Evolutionary conservation across 1,140 invertebrate genomes (phyloP).

Genomic region (Bombus soroeensis): DNA sequence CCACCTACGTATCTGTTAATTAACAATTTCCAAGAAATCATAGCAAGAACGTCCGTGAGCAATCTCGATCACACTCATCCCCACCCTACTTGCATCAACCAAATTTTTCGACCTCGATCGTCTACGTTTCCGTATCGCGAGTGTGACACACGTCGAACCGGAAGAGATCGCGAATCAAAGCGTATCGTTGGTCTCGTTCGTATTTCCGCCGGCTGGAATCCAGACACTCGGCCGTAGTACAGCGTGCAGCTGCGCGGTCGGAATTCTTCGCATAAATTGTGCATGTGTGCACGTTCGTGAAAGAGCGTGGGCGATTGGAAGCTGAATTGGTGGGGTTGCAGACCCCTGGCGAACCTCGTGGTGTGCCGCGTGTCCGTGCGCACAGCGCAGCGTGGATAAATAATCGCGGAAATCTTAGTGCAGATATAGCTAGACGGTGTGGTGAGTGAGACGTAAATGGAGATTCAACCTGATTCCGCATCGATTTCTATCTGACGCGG

Average conservation of each 20-base stretch:
- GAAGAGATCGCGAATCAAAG: neutral
- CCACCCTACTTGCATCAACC: too few relatives aligned
- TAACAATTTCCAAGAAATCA: too few relatives aligned
- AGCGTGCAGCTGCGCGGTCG: conserved; percentile 41
- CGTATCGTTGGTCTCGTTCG: conserved; percentile 11
- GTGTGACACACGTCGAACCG: neutral
- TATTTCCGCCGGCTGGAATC: conserved; percentile 47
- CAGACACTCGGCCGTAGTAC: conserved; percentile 32
- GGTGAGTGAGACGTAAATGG: conserved; percentile 53
- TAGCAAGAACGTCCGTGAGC: too few relatives aligned
- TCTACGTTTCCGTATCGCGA: neutral
- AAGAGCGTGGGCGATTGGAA: conserved; percentile 43
- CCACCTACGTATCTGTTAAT: too few relatives aligned
- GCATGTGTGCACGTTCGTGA: conserved; percentile 37
- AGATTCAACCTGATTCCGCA: conserved; percentile 45
- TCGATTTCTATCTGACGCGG: conserved; percentile 46
- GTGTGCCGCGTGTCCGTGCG: conserved; percentile 8
- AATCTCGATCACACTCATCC: too few relatives aligned
- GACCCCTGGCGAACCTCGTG: conserved; percentile 30
- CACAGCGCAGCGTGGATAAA: conserved; percentile 22
- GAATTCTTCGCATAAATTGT: conserved; percentile 53
- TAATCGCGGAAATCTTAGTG: conserved; percentile 45
- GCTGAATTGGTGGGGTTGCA: conserved; percentile 18
- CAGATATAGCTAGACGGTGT: conserved; percentile 32
- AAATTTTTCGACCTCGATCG: neutral